Evolutionary conservation across 2,797 vertebrate species (phyloP).

Genomic region (Lophotriccus pileatus): DNA sequence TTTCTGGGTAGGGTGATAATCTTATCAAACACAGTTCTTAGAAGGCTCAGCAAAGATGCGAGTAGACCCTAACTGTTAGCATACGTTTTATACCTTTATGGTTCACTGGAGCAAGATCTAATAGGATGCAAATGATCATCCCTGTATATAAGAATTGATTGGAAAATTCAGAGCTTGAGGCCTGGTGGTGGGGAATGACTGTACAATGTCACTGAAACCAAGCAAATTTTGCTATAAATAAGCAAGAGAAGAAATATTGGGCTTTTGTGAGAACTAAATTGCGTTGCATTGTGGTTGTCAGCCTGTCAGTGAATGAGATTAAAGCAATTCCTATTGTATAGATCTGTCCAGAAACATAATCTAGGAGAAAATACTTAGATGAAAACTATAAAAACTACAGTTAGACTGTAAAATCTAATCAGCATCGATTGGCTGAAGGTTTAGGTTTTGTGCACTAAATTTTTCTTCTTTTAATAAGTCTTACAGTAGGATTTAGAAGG

Average conservation of each 20-base stretch:
- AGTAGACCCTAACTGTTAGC: neutral
- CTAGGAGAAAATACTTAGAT: slow-evolving; percentile 53
- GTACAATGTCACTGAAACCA: slow-evolving; percentile 18
- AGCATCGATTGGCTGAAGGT: slow-evolving; percentile 57
- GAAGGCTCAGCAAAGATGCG: neutral
- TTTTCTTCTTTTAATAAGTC: neutral
- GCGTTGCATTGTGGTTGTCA: slow-evolving; percentile 32
- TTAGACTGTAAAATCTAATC: slow-evolving; percentile 72
- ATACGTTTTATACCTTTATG: neutral
- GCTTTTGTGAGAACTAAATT: slow-evolving; percentile 54
- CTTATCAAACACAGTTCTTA: neutral
- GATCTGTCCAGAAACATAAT: slow-evolving; percentile 67
- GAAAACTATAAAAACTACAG: slow-evolving; percentile 70
- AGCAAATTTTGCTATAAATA: slow-evolving; percentile 24
- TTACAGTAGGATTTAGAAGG: neutral
- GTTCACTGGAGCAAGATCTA: neutral
- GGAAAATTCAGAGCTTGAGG: neutral
- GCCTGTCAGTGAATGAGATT: slow-evolving; percentile 67
- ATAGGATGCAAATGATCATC: neutral
- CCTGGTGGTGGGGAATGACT: neutral
- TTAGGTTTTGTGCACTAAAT: slow-evolving; percentile 48
- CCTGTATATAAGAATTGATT: neutral
- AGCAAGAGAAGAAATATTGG: slow-evolving; percentile 7
- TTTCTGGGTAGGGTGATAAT: neutral
- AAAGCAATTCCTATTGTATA: slow-evolving; percentile 70